phyloP scores from a whole-genome alignment of 2,113 vertebrate species.

The Gallinago media region DNA sequence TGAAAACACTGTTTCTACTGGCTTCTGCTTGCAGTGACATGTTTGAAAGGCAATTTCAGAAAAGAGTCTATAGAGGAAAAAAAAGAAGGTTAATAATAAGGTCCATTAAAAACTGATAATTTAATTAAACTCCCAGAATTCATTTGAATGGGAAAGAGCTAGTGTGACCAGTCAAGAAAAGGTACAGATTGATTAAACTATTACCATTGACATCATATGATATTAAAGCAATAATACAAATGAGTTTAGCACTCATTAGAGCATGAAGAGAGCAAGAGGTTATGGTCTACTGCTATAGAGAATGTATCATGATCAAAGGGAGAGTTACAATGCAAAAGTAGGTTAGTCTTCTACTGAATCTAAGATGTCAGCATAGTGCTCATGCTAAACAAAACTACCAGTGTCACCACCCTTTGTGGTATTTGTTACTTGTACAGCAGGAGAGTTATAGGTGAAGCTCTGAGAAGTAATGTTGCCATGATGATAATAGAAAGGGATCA shows the following conservation, averaged over 20 bases:
- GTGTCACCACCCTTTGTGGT: rapidly evolving
- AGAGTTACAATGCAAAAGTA: not conserved
- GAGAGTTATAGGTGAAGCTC: not conserved
- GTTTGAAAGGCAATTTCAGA: not conserved
- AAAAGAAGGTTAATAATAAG: not conserved
- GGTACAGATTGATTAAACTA: not conserved
- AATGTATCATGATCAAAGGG: not conserved
- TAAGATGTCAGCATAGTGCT: not conserved
- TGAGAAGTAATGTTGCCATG: not conserved
- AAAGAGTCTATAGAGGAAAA: not conserved
- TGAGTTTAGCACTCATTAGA: not conserved
- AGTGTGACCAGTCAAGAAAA: not conserved
- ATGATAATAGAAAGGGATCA: not conserved
- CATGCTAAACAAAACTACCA: not conserved
- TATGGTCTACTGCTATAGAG: not conserved
- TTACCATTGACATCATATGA: not conserved
- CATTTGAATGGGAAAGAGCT: not conserved
- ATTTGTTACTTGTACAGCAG: not conserved
- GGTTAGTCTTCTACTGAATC: not conserved
- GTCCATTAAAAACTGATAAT: not conserved
- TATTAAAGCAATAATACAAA: not conserved
- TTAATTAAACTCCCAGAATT: not conserved
- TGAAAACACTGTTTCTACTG: not conserved
- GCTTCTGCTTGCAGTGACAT: not conserved
- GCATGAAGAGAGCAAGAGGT: not conserved